Percentiles rank a stretch among this genome's conserved stretches.
Evolutionary conservation across 1,140 invertebrate species (phyloP).

Genomic region (Stegodyphus mimosarum): DNA sequence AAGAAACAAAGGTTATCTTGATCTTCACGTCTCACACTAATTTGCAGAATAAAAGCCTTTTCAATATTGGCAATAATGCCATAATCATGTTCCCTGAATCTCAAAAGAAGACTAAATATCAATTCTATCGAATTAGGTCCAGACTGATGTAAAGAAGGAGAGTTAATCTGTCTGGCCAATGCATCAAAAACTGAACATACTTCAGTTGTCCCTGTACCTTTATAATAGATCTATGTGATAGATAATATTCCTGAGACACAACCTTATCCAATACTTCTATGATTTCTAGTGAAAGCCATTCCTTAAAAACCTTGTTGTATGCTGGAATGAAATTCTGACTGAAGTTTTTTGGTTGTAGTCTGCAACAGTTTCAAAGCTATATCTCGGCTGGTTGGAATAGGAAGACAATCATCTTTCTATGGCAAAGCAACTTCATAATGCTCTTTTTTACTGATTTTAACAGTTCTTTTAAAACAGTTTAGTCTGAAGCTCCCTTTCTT

Average conservation of each 20-base stretch:
- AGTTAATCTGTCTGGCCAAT: slow-evolving; percentile 50
- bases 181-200: slow-evolving; percentile 64
- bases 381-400: background rate
- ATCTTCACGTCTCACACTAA: background rate
- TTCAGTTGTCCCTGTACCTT: slow-evolving; percentile 58
- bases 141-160: slow-evolving; percentile 11
- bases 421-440: slow-evolving; percentile 8
- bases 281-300: background rate
- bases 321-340: background rate
- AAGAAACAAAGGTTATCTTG: background rate
- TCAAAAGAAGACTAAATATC: background rate
- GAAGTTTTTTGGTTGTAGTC: background rate
- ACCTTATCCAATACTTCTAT: background rate
- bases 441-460: background rate
- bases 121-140: slow-evolving; percentile 59
- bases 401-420: background rate
- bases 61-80: slow-evolving; percentile 10
- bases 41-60: slow-evolving; percentile 22
- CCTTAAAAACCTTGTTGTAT: background rate
- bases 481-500: background rate
- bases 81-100: background rate
- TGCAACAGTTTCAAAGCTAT: background rate
- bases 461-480: background rate
- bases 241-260: background rate
- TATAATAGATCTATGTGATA: background rate